phyloP scores from a whole-genome alignment of 2,888 invertebrate species.

The Merodon equestris region DNA sequence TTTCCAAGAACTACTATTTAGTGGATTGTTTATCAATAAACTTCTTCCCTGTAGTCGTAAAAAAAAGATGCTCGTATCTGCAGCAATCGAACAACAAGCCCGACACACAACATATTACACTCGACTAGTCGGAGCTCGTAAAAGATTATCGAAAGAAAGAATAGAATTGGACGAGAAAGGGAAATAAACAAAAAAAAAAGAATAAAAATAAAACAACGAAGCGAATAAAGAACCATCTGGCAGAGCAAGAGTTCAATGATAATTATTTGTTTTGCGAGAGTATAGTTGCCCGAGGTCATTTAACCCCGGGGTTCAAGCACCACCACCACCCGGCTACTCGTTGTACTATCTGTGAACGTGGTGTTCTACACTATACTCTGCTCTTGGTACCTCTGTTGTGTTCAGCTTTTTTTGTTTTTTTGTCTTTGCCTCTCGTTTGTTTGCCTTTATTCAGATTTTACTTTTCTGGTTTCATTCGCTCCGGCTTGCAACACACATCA shows the following conservation, averaged over 20 bases:
- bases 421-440: background rate
- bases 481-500: constrained; percentile 58
- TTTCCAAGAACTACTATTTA: background rate
- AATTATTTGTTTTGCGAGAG: constrained; percentile 67
- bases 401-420: constrained; percentile 7
- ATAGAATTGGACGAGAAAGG: constrained; percentile 27
- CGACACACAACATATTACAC: no score
- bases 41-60: constrained; percentile 16
- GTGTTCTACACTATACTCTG: background rate
- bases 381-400: no score
- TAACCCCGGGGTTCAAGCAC: constrained; percentile 67
- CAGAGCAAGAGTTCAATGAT: constrained; percentile 66
- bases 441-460: constrained; percentile 36
- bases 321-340: constrained; percentile 32
- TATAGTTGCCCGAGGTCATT: constrained; percentile 62
- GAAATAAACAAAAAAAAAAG: constrained; percentile 8
- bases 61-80: no score
- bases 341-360: constrained; percentile 16
- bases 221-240: constrained; percentile 49
- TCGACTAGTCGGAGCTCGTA: no score
- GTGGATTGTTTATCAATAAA: constrained; percentile 10
- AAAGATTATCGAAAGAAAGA: background rate
- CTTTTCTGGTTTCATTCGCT: constrained; percentile 38
- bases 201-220: constrained; percentile 10
- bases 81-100: constrained; percentile 16